These are phyloP conservation scores for Avahi laniger DNA, from an alignment of 2,797 vertebrate genomes.

Conservation along the genomic window DNA sequence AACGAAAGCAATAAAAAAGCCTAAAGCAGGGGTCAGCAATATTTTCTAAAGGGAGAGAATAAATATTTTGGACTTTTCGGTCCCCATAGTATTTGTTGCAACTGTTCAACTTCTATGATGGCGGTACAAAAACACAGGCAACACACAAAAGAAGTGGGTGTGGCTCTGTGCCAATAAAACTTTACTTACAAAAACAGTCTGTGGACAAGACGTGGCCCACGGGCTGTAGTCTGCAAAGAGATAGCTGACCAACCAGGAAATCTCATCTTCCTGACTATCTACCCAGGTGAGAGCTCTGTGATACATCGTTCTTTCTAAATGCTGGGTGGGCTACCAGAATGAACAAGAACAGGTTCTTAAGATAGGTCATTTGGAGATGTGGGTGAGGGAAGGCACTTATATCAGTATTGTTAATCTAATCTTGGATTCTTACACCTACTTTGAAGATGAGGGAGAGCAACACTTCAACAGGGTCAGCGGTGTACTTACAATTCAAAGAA, in stretches of 20 bases:
- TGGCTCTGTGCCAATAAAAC: not conserved
- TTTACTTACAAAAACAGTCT: not conserved
- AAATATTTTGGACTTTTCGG: not conserved
- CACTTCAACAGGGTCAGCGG: conserved; percentile 73
- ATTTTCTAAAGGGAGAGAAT: not conserved
- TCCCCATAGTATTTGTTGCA: not conserved
- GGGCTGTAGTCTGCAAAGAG: not conserved
- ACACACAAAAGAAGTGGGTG: not conserved
- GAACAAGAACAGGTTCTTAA: conserved; percentile 36
- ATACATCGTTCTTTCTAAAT: not conserved
- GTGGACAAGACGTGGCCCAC: not conserved
- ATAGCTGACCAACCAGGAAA: not conserved
- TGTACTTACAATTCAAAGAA: conserved; percentile 88
- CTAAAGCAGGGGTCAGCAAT: not conserved
- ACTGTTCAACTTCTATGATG: not conserved
- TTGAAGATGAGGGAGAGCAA: conserved; percentile 67
- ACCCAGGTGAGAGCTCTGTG: not conserved
- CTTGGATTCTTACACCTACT: conserved; percentile 60
- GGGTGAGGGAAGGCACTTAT: not conserved
- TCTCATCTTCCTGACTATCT: not conserved
- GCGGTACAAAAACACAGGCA: not conserved
- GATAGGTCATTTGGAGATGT: not conserved
- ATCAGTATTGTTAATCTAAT: not conserved
- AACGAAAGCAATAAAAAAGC: not conserved
- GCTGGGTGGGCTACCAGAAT: not conserved